Percentiles rank a stretch among this genome's conserved stretches.
Conservation (phyloP, 2,888 invertebrate genomes). For the Acheta domesticus region DNA sequence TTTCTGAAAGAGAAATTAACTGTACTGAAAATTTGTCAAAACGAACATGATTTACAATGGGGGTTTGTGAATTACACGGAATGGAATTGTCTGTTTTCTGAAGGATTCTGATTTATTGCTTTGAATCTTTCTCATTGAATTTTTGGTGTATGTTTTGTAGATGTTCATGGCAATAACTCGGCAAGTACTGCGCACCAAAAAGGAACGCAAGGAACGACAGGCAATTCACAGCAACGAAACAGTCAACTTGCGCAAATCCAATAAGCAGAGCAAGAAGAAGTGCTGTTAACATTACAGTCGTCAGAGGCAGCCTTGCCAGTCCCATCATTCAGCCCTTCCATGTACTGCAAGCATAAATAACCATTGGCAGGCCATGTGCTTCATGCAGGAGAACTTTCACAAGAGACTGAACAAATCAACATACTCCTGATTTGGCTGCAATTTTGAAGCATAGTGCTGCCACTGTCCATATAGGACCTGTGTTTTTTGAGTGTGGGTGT, state of each 20-base stretch:
- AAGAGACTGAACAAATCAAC: not conserved
- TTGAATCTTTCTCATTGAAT: not conserved
- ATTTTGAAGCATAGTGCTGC: not conserved
- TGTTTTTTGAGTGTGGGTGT: not conserved
- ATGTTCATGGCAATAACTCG: slow-evolving; percentile 71
- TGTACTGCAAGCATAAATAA: not conserved
- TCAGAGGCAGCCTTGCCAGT: not conserved
- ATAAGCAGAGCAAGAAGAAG: slow-evolving; percentile 43
- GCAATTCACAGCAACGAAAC: slow-evolving; percentile 63
- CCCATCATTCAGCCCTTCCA: not conserved
- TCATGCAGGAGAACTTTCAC: not conserved
- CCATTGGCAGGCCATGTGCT: not conserved
- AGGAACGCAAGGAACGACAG: slow-evolving; percentile 73
- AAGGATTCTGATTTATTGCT: no score
- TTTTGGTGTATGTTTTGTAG: slow-evolving; percentile 46
- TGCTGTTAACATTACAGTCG: slow-evolving; percentile 42
- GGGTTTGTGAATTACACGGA: not conserved
- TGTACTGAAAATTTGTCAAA: not conserved
- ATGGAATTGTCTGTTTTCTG: no score
- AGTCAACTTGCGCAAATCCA: slow-evolving; percentile 63
- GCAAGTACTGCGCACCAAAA: slow-evolving; percentile 81
- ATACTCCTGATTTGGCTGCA: no score
- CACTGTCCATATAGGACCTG: not conserved
- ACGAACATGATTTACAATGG: no score
- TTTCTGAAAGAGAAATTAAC: not conserved